Evolutionary conservation across 2,888 invertebrate genomes (phyloP).

Genomic region (Margaritifera margaritifera): DNA sequence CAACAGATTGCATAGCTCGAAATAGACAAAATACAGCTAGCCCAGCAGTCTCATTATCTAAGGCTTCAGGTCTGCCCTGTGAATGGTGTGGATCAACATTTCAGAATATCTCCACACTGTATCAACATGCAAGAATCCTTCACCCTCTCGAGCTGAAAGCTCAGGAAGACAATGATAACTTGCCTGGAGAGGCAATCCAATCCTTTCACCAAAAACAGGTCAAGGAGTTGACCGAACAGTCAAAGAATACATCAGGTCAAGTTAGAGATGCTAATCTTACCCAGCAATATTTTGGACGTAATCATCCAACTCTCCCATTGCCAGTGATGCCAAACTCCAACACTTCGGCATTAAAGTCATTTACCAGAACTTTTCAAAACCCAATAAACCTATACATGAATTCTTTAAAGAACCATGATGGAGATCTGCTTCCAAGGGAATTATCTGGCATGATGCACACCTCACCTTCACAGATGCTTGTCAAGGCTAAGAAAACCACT

Average conservation of each 20-base stretch:
- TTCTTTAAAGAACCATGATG: no score
- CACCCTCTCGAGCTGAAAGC: constrained; percentile 61
- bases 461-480: constrained; percentile 5
- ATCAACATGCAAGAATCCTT: constrained; percentile 58
- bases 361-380: no score
- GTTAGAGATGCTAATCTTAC: background rate
- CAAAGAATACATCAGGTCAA: background rate
- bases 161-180: constrained; percentile 54
- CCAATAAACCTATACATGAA: no score
- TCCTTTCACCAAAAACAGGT: constrained; percentile 4
- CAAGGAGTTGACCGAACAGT: background rate
- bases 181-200: background rate
- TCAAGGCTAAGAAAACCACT: constrained; percentile 46
- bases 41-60: no score
- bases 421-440: no score
- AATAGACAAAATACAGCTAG: background rate
- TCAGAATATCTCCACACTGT: constrained; percentile 59
- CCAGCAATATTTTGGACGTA: background rate
- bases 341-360: no score
- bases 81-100: constrained; percentile 66
- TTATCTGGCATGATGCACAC: no score
- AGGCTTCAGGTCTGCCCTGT: constrained; percentile 41
- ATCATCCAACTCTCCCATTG: no score
- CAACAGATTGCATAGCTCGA: constrained; percentile 16
- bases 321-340: no score